Evolutionary conservation across 2,113 vertebrate genomes (phyloP), one percentile per base, ranked within the genome.

Genomic region (Pionites leucogaster): DNA sequence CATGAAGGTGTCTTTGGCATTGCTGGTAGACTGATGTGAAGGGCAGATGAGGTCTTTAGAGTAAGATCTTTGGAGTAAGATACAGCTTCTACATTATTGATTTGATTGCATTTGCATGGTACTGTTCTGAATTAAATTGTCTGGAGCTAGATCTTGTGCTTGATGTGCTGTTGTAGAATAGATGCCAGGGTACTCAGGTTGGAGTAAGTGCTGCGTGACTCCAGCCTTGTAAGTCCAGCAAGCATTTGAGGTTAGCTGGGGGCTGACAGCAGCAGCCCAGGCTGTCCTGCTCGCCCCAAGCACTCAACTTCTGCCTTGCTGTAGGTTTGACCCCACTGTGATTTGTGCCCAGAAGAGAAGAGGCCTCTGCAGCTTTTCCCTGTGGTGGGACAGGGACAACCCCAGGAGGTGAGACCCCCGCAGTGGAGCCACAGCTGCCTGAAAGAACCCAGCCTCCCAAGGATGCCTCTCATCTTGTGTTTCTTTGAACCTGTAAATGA

Each of bases 1-100:
- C 0, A 0, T 20, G 53, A 39, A 22, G 35, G 9, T 85, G 37
- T 33, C 67, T 71, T 59, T 74, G n/a, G 6, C 53, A 59, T 39
- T 69, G 33, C 29, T 55, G 44, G 16, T 15, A 57, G 64, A 9
- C 44, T 70, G 69, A 35, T n/a, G 55, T 9, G 64, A 84, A 90
- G 47, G 80, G 52, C 49, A 31, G 39, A n/a, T 63, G 14, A 67
- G 33, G 19, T 46, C 57, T 50, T 82, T 39, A 41, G 67, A 80
- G 29, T 14, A 14, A 68, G 75, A 37, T 77, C 80, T 83, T 42
- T 65, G 71, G 60, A 50, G 52, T n/a, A 77, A 67, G 64, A 46
- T 50, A n/a, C 22, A 22, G 2, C 77, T 86, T 77, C 24, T 88
- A 4, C 62, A 33, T 93, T 86, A 91, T 79, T 94, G 80, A 86